Evolutionary conservation across 2,797 vertebrate species (phyloP), one percentile per base, ranked within the genome.

Genomic region (Glyptemys insculpta): DNA sequence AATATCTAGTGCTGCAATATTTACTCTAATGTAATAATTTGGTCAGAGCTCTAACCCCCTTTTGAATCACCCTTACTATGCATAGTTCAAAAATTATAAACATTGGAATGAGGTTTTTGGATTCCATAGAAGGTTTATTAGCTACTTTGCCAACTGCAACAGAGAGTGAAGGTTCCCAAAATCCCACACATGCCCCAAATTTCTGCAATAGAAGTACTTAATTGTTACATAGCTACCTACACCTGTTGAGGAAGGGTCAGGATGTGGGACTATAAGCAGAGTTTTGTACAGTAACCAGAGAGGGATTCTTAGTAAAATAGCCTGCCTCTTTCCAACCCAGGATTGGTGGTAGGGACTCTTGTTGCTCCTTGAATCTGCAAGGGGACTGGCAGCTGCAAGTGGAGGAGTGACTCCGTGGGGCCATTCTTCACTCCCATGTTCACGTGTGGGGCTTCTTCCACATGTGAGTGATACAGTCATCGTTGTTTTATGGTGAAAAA

Each of bases 11-110:
- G 84, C 68, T 87, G 11, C 89, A 79, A 9, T 96, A 91, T 97
- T 97, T 97, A 87, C 94, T 95, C 27, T 10, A 31, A 10, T 44
- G 95, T 96, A 93, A 97, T 95, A 97, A 96, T 37, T 91, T 72
- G 88, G 59, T 92, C 57, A 25, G 84, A 90, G 81, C 49, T 0
- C 84, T 81, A 44, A 93, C 65, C 37, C 92, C 81, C 95, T 95
- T 95, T 79, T 95, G 93, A 97, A 96, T 94, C 87, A 90, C 92
- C 86, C 83, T 41, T 72, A 41, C 68, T 83, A 62, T 16, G 8
- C 6, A 50, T 84, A 94, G 90, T 81, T 50, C 81, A 94, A 92
- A 93, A 88, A 31, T 50, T 65, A 57, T 96, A 91, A 96, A 94
- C 94, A 84, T 80, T 89, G 89, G 72, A 94, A 57, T 1, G 14